Evolutionary conservation across 2,888 invertebrate genomes (phyloP), one percentile per base, ranked within the genome.

Genomic region (Lymantria dispar): DNA sequence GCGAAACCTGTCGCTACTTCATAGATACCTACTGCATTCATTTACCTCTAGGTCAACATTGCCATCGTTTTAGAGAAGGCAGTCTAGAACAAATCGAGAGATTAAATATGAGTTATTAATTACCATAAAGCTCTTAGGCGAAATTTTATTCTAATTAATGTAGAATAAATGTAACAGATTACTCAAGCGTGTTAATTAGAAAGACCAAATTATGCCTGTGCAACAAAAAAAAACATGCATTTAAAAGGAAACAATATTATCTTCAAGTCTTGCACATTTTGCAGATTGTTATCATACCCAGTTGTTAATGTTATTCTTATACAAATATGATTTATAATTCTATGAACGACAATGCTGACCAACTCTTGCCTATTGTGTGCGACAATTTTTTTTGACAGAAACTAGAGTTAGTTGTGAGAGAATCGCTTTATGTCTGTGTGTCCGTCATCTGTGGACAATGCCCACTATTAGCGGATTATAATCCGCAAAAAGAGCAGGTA

Each of bases 401-500:
- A 50, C 65, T 58, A 66, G 72, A 75, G 75, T 74, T 70, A 75
- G 59, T 62, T 76, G 69, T 57, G 58, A 63, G 65, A 72, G 67
- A 69, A 72, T 72, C 68, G 74, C 77, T 78, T 78, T 72, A 69
- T 74, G 77, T 75, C 65, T 68, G 71, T 72, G 68, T 72, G 80
- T 80, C 83, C 81, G 80, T 84, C 84, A 79, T 82, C 78, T 80
- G 81, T 52, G 83, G 84, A 90, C 89, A 89, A 89, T 88, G 89
- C 88, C 89, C 86, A 85, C 89, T 87, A 88, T 90, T 89, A 88
- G 78, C 82, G 84, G 84, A 85, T 88, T 87, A 87, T 83, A 79
- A 85, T 82, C 73, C 72, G 82, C 88, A 85, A 88, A 87, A 88
- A 85, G 82, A 83, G 87, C 89, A 89, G 89, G 88, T 87, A 87